Evolutionary conservation across 2,113 vertebrate genomes (phyloP).

Genomic region (Abramis brama): DNA sequence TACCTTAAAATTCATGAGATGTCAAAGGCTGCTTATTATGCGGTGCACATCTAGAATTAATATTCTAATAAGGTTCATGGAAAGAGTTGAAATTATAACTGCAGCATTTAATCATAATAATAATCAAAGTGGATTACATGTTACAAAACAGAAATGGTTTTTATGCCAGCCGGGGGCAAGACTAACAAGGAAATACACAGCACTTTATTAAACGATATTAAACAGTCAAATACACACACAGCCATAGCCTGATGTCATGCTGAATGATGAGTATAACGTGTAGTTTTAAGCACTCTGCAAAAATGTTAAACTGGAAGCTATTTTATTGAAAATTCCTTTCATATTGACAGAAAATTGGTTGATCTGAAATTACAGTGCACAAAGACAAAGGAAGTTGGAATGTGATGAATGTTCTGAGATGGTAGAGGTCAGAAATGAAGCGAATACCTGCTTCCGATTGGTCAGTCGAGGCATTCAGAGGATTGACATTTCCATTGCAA

Average conservation of each 20-base stretch:
- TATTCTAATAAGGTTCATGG: conserved; percentile 44
- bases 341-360: neutral
- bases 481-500: neutral
- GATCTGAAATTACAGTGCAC: neutral
- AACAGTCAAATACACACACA: conserved; percentile 40
- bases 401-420: conserved; percentile 13
- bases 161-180: conserved; percentile 40
- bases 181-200: conserved; percentile 43
- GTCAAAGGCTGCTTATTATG: conserved; percentile 48
- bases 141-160: conserved; percentile 51
- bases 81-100: conserved; percentile 52
- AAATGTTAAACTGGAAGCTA: neutral
- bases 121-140: conserved; percentile 58
- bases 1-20: conserved; percentile 36
- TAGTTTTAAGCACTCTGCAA: neutral
- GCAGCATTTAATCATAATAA: conserved; percentile 58
- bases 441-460: neutral
- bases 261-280: neutral
- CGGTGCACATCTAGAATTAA: conserved; percentile 44
- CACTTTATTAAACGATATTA: conserved; percentile 31
- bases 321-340: neutral
- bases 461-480: neutral
- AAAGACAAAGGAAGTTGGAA: neutral
- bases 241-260: conserved; percentile 18
- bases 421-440: neutral